Percentiles rank a stretch among this genome's conserved stretches.
These are phyloP conservation scores for Melanotus villosus DNA, from an alignment of 2,888 invertebrate species.

Conservation along the genomic window DNA sequence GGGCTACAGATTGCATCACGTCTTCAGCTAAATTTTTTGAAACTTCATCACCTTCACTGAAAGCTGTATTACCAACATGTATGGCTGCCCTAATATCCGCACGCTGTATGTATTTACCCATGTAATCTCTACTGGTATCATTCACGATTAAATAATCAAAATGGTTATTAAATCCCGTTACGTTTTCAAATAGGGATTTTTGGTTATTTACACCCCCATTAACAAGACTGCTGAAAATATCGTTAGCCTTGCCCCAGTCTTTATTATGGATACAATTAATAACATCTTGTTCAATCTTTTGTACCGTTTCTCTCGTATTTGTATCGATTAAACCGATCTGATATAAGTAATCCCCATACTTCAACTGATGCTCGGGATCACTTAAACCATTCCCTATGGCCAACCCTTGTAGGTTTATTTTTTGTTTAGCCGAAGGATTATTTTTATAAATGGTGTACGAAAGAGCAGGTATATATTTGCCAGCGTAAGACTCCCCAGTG, in stretches of 20 bases:
- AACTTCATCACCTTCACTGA: conserved; percentile 71
- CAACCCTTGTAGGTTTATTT: conserved; percentile 81
- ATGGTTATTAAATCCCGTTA: conserved; percentile 83
- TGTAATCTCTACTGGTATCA: conserved; percentile 66
- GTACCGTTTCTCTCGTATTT: conserved; percentile 74
- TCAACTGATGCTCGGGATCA: conserved; percentile 83
- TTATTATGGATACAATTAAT: conserved; percentile 74
- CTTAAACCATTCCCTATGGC: conserved; percentile 86
- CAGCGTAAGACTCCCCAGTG: conserved; percentile 92
- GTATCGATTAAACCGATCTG: conserved; percentile 81
- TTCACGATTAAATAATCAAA: conserved; percentile 78
- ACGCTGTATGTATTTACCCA: conserved; percentile 70
- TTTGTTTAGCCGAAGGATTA: conserved; percentile 72
- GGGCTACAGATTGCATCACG: conserved; percentile 85
- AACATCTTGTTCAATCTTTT: conserved; percentile 74
- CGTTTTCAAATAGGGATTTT: conserved; percentile 78
- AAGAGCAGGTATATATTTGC: conserved; percentile 85
- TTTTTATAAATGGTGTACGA: conserved; percentile 81
- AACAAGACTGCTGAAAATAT: conserved; percentile 79
- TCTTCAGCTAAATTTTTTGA: conserved; percentile 86
- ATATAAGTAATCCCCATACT: conserved; percentile 85
- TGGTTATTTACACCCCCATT: conserved; percentile 76
- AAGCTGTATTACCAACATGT: conserved; percentile 87
- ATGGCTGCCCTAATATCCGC: conserved; percentile 78
- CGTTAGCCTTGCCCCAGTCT: conserved; percentile 79